Evolutionary conservation across 2,797 vertebrate genomes (phyloP).

Genomic region (Aeoliscus strigatus): DNA sequence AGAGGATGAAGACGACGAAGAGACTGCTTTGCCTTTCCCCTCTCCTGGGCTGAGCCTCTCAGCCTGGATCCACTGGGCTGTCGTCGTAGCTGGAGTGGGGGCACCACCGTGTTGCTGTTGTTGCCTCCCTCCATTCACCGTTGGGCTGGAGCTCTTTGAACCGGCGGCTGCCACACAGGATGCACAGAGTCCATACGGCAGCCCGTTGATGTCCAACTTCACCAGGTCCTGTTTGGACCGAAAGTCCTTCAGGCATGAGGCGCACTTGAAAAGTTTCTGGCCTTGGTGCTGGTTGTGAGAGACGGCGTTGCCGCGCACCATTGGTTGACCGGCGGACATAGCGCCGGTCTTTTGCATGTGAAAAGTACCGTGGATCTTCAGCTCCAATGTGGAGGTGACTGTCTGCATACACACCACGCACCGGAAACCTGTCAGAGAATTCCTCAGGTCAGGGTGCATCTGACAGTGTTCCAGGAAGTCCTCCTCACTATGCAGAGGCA

Average conservation of each 20-base stretch:
- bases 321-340: constrained; percentile 74
- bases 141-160: constrained; percentile 87
- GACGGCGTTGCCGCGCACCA: constrained; percentile 58
- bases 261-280: constrained; percentile 91
- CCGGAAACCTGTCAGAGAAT: constrained; percentile 97
- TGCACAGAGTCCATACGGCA: constrained; percentile 94
- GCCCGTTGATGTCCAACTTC: constrained; percentile 95
- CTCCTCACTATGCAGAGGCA: constrained; percentile 95
- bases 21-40: constrained; percentile 84
- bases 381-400: constrained; percentile 96
- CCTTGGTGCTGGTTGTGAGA: constrained; percentile 78
- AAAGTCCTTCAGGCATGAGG: constrained; percentile 97
- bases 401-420: constrained; percentile 99
- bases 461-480: constrained; percentile 99
- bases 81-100: constrained; percentile 60
- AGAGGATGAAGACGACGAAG: constrained; percentile 77
- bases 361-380: constrained; percentile 99
- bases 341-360: constrained; percentile 99
- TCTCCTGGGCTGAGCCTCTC: constrained; percentile 87
- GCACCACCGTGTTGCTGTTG: constrained; percentile 63
- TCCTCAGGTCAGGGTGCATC: constrained; percentile 97
- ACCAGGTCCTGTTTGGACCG: constrained; percentile 94
- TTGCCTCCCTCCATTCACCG: constrained; percentile 74
- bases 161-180: constrained; percentile 87
- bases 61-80: constrained; percentile 79